A percentile compares a stretch with the other conserved stretches of the same genome.
phyloP scores from a whole-genome alignment of 2,888 invertebrate genomes.

The Pseudoips prasinana region DNA sequence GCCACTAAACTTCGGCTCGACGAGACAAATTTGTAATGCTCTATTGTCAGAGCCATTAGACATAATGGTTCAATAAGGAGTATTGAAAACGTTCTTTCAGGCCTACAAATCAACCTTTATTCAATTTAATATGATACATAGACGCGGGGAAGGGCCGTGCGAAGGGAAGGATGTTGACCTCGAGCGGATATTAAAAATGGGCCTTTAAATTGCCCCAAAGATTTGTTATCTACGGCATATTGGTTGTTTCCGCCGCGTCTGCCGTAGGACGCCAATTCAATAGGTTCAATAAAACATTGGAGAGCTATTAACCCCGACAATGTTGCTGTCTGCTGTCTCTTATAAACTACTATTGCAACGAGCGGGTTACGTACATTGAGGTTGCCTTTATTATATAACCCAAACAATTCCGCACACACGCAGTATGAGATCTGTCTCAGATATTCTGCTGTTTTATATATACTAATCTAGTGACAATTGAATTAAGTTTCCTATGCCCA shows the following conservation, averaged over 20 bases:
- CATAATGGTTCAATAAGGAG: slow-evolving; percentile 73
- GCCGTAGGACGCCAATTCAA: slow-evolving; percentile 44
- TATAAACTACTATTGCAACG: too few relatives aligned
- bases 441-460: too few relatives aligned
- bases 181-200: slow-evolving; percentile 73
- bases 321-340: too few relatives aligned
- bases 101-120: slow-evolving; percentile 66
- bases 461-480: too few relatives aligned
- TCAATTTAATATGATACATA: slow-evolving; percentile 60
- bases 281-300: slow-evolving; percentile 36
- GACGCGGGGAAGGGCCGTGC: slow-evolving; percentile 48
- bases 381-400: too few relatives aligned
- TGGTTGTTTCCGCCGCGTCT: slow-evolving; percentile 56
- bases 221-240: slow-evolving; percentile 64
- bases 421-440: too few relatives aligned
- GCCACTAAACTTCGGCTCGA: slow-evolving; percentile 28
- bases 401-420: too few relatives aligned
- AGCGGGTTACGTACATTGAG: too few relatives aligned
- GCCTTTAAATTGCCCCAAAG: slow-evolving; percentile 66
- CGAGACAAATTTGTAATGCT: slow-evolving; percentile 75
- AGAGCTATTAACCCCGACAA: too few relatives aligned
- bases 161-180: slow-evolving; percentile 69
- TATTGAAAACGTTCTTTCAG: slow-evolving; percentile 74
- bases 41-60: slow-evolving; percentile 76
- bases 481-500: too few relatives aligned